Conservation (phyloP, 2,113 vertebrate genomes). For the Stercorarius parasiticus region DNA sequence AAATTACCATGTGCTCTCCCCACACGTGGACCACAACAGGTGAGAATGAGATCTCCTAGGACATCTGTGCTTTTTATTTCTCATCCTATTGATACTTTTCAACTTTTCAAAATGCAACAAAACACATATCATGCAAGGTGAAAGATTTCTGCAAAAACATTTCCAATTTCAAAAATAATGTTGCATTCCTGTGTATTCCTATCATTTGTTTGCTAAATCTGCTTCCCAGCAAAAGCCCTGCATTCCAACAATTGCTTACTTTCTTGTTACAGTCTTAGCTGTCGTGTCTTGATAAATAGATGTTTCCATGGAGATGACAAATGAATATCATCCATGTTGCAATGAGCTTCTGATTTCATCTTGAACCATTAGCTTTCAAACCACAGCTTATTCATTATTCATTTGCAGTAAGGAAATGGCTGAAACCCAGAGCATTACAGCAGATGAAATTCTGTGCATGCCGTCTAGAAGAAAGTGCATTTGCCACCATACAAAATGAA, state of each 20-base stretch:
- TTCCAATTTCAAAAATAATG: not conserved
- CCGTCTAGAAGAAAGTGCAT: not conserved
- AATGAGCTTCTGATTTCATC: constrained; percentile 73
- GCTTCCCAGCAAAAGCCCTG: not conserved
- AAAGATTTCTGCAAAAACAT: not conserved
- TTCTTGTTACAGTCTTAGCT: constrained; percentile 37
- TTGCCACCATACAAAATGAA: not conserved
- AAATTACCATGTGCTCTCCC: not conserved
- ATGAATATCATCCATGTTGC: constrained; percentile 61
- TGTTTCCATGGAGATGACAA: constrained; percentile 75
- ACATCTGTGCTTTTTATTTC: not conserved
- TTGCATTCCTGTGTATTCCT: not conserved
- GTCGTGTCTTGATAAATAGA: constrained; percentile 55
- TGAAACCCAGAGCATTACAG: constrained; percentile 48
- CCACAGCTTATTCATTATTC: constrained; percentile 77
- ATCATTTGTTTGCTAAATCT: not conserved
- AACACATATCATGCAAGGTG: not conserved
- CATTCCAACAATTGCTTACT: constrained; percentile 35
- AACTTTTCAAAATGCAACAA: not conserved
- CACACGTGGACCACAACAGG: not conserved
- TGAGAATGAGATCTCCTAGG: not conserved
- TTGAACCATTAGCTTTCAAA: constrained; percentile 73
- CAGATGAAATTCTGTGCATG: not conserved
- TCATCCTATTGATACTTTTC: not conserved
- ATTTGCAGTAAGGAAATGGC: constrained; percentile 69